Evolutionary conservation across 2,888 invertebrate species (phyloP).

Genomic region (Cryptocephalus moraei): DNA sequence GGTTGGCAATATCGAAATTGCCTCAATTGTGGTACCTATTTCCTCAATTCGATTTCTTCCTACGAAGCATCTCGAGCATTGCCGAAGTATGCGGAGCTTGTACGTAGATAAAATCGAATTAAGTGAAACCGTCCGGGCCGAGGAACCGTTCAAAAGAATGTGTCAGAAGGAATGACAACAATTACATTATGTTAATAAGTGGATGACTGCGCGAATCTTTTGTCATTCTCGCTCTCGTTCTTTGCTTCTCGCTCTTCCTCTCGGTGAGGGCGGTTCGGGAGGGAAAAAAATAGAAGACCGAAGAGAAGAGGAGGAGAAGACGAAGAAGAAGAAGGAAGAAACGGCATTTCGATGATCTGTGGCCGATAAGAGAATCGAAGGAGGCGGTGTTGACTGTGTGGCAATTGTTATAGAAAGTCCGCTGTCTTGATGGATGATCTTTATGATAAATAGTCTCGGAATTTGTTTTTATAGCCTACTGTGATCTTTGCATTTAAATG

Average conservation of each 20-base stretch:
- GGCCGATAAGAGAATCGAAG: conserved; percentile 18
- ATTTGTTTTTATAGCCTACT: conserved; percentile 21
- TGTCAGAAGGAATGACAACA: conserved; percentile 31
- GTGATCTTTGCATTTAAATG: conserved; percentile 14
- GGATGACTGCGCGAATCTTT: conserved; percentile 25
- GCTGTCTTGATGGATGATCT: conserved; percentile 22
- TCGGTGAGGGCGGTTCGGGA: no score
- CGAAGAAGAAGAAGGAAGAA: conserved; percentile 14
- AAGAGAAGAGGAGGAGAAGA: conserved; percentile 3
- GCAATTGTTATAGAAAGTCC: conserved; percentile 23
- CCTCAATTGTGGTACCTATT: no score
- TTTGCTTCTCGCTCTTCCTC: no score
- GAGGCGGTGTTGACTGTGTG: conserved; percentile 25
- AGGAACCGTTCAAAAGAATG: conserved; percentile 14
- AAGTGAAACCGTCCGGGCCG: no score
- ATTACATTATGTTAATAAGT: conserved; percentile 32
- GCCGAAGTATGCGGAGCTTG: no score
- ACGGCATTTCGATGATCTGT: conserved; percentile 6
- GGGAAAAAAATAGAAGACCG: neutral
- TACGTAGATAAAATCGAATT: no score
- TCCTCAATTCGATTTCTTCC: no score
- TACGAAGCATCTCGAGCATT: no score
- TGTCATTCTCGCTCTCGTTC: conserved; percentile 1
- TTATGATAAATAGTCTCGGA: conserved; percentile 27
- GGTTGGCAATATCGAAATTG: no score